These are phyloP conservation scores for Rhea pennata DNA, from an alignment of 2,113 vertebrate species.

Conservation along the genomic window DNA sequence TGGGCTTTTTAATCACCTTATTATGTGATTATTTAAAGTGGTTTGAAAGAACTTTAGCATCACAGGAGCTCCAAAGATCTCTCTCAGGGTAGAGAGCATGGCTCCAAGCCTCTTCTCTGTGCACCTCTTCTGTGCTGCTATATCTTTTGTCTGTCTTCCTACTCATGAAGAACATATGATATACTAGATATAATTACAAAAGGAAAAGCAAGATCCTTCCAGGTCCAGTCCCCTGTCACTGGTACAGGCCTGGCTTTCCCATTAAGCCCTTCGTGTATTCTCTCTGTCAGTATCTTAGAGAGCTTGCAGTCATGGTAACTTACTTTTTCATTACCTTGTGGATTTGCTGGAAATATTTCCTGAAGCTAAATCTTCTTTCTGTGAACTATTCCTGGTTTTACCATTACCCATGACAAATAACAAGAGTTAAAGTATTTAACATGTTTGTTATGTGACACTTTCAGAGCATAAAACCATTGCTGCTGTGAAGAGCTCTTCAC, in stretches of 20 bases:
- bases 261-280: neutral
- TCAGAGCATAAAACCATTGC: neutral
- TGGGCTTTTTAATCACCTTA: conserved; percentile 13
- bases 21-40: neutral
- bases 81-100: neutral
- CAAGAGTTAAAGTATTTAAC: neutral
- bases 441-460: neutral
- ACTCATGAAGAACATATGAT: neutral
- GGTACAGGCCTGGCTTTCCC: neutral
- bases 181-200: neutral
- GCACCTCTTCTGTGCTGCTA: neutral
- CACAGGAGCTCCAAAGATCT: neutral
- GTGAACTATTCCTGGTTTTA: neutral
- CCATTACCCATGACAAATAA: neutral
- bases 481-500: neutral
- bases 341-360: neutral
- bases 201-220: neutral
- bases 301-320: neutral
- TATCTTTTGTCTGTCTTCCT: conserved; percentile 22
- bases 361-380: neutral
- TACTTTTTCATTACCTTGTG: neutral
- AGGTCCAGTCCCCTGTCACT: neutral
- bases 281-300: neutral
- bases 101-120: neutral
- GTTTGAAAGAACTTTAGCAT: neutral